These are phyloP conservation scores for Pseudochromis fuscus DNA, from an alignment of 2,797 vertebrate genomes.

Conservation along the genomic window DNA sequence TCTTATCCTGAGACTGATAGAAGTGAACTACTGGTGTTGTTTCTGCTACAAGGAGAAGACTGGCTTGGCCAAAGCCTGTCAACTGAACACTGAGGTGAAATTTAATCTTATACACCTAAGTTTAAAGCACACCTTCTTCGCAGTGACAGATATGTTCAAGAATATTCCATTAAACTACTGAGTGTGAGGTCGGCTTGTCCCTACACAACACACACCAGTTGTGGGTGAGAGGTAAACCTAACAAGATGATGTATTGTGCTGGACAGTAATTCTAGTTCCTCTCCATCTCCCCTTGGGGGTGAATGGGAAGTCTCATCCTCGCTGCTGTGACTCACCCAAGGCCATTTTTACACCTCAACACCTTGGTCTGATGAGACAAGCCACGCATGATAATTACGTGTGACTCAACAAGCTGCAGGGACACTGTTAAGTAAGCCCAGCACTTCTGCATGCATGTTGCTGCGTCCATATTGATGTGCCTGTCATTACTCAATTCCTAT, in stretches of 20 bases:
- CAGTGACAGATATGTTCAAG: constrained; percentile 57
- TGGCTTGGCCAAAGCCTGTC: constrained; percentile 52
- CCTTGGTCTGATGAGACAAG: constrained; percentile 75
- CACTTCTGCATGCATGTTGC: constrained; percentile 37
- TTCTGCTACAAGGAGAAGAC: constrained; percentile 45
- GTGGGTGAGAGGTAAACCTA: constrained; percentile 67
- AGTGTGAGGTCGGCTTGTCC: constrained; percentile 48
- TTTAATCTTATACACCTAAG: constrained; percentile 44
- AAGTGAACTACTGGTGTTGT: constrained; percentile 53
- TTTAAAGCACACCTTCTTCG: constrained; percentile 46
- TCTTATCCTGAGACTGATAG: constrained; percentile 48
- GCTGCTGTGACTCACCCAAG: constrained; percentile 71
- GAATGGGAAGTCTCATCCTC: constrained; percentile 60
- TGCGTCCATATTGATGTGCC: constrained; percentile 41
- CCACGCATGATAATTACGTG: constrained; percentile 78
- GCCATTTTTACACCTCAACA: constrained; percentile 80
- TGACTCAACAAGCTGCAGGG: constrained; percentile 73
- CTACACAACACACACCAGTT: constrained; percentile 32
- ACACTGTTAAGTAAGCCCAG: constrained; percentile 54
- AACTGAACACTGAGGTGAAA: constrained; percentile 62
- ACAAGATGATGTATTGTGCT: constrained; percentile 73
- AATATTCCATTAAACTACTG: constrained; percentile 52
- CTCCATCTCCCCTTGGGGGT: constrained; percentile 52
- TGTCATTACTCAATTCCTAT: constrained; percentile 72
- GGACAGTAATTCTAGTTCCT: constrained; percentile 64